phyloP scores from a whole-genome alignment of 2,797 vertebrate species.

The Borostomias antarcticus region DNA sequence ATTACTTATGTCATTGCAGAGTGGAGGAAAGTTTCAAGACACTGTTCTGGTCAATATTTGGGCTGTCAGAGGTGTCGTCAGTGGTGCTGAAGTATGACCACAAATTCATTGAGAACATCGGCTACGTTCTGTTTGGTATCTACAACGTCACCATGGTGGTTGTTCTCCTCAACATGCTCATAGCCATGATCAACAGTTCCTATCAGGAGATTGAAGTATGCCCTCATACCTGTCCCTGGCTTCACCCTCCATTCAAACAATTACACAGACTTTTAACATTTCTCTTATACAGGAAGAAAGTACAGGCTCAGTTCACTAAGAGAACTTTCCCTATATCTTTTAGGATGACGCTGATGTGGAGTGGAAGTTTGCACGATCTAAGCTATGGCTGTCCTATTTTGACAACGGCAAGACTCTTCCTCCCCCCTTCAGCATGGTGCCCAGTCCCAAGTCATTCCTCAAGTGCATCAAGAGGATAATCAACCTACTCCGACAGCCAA shows the following conservation, averaged over 20 bases:
- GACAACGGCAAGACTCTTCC: conserved; percentile 88
- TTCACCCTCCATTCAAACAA: no score
- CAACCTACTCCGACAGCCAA: conserved; percentile 78
- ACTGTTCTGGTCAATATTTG: conserved; percentile 98
- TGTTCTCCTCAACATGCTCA: conserved; percentile 97
- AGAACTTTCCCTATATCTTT: neutral
- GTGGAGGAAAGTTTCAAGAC: conserved; percentile 99
- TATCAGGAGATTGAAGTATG: conserved; percentile 97
- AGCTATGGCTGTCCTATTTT: conserved; percentile 89
- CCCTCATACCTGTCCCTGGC: no score
- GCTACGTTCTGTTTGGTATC: conserved; percentile 93
- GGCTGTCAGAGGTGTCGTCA: conserved; percentile 95
- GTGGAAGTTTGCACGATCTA: conserved; percentile 90
- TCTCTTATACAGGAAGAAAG: neutral
- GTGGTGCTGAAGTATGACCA: conserved; percentile 98
- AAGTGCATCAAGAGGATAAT: conserved; percentile 79
- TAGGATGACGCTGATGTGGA: conserved; percentile 89
- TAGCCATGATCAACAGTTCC: conserved; percentile 99
- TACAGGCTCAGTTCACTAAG: neutral
- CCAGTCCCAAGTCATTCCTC: conserved; percentile 86
- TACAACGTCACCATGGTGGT: conserved; percentile 99
- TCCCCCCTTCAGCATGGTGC: conserved; percentile 87
- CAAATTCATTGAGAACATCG: conserved; percentile 98
- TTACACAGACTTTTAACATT: no score
- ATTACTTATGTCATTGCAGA: conserved; percentile 63